Evolutionary conservation across 2,888 invertebrate species (phyloP), one percentile per base, ranked within the genome.

Genomic region (Lithophane semibrunnea): DNA sequence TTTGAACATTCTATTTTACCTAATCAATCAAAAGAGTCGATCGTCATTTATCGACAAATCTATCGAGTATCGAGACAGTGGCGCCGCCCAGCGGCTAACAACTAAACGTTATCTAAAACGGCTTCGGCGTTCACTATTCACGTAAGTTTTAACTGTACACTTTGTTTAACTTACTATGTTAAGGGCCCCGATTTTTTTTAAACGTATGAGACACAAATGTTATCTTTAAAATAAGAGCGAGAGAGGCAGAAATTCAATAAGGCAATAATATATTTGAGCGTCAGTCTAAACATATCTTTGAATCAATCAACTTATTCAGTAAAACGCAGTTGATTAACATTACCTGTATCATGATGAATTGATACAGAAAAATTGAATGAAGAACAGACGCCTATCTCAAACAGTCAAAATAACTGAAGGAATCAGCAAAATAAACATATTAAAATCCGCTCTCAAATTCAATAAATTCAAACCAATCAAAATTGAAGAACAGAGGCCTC

Each of bases 51-150:
- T 73, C 61, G 72, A 82, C 60, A 73, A 73, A 77, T 71, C 70
- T 77, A 86, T 82, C 77, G 82, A 83, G 56, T 70, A 72, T 71
- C 73, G 75, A 81, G 67, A 84, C 65, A 80, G 66, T 67, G 68
- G 58, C 72, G 70, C 80, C 66, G 44, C 75, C 83, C 82, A 86
- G 86, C n/a, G 66, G 79, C 83, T 88, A 87, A 85, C 73, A 88
- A 85, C 89, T 88, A 88, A 88, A 88, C 72, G 77, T 88, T 84
- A 85, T 78, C 88, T 88, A 85, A 80, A 85, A 83, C 86, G 84
- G 84, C 82, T 69, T 69, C 83, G 80, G 82, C 85, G 73, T 86
- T 70, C 78, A 88, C 85, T 88, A 88, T 80, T 84, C 84, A 87
- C 77, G 77, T 80, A 69, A 86, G 77, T 79, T 86, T 80, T 82